These are phyloP conservation scores for Drosophila colorata DNA, from an alignment of 2,888 invertebrate species.

Conservation along the genomic window DNA sequence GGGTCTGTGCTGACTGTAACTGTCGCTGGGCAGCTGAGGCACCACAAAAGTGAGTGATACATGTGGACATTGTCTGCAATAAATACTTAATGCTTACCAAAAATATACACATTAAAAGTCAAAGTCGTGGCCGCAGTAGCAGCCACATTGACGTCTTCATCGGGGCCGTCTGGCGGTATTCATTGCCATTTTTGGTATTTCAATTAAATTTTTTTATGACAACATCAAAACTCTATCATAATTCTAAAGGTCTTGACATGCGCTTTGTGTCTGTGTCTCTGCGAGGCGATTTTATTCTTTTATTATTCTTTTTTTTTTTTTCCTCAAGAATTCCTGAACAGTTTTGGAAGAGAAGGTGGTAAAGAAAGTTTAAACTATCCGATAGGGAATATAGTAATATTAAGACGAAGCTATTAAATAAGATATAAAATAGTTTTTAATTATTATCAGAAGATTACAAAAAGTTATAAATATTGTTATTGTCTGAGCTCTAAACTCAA, in stretches of 20 bases:
- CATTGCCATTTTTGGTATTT: conserved; percentile 84
- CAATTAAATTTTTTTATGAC: conserved; percentile 84
- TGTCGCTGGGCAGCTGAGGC: conserved; percentile 26
- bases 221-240: conserved; percentile 84
- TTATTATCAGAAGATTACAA: no score
- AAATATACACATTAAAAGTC: conserved; percentile 75
- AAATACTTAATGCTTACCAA: conserved; percentile 79
- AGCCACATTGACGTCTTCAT: conserved; percentile 60
- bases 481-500: background rate
- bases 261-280: conserved; percentile 58
- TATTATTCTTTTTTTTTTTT: background rate
- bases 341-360: conserved; percentile 51
- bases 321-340: conserved; percentile 38
- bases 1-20: conserved; percentile 1
- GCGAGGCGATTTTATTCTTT: conserved; percentile 25
- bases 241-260: conserved; percentile 78
- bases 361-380: background rate
- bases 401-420: background rate
- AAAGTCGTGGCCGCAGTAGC: conserved; percentile 37
- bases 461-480: no score
- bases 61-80: conserved; percentile 74
- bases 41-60: conserved; percentile 64
- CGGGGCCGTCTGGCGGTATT: conserved; percentile 42
- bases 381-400: background rate
- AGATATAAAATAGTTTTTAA: background rate